phyloP scores from a whole-genome alignment of 2,888 invertebrate species.

The Sipha maydis region DNA sequence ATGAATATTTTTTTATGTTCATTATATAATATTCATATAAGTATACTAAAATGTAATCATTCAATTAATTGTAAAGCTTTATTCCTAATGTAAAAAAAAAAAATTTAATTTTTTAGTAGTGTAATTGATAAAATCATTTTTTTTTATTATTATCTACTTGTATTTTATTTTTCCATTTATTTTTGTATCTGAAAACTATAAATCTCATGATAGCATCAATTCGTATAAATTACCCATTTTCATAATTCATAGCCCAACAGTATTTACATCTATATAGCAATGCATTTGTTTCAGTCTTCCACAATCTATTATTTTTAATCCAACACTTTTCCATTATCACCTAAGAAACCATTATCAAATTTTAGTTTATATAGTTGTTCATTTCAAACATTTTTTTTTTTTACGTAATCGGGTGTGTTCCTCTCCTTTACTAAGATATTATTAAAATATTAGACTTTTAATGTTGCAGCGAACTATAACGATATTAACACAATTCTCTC shows the following conservation, averaged over 20 bases:
- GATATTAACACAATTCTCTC: constrained; percentile 25
- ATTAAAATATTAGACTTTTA: background rate
- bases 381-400: background rate
- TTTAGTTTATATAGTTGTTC: background rate
- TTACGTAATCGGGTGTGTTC: background rate
- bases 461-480: background rate
- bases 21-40: background rate
- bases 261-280: background rate
- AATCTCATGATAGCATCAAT: background rate
- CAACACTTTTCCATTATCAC: background rate
- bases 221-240: background rate
- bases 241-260: background rate
- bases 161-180: background rate
- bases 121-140: background rate
- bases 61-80: background rate
- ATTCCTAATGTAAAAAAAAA: background rate
- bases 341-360: background rate
- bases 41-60: too few relatives aligned
- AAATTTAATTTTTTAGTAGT: too few relatives aligned
- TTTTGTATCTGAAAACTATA: background rate
- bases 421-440: too few relatives aligned
- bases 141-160: background rate
- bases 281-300: background rate
- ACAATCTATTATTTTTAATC: background rate
- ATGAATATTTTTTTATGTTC: background rate